Base-by-base conservation (phyloP, 2,113 vertebrate species). In the Leptobrachium leishanense region DNA sequence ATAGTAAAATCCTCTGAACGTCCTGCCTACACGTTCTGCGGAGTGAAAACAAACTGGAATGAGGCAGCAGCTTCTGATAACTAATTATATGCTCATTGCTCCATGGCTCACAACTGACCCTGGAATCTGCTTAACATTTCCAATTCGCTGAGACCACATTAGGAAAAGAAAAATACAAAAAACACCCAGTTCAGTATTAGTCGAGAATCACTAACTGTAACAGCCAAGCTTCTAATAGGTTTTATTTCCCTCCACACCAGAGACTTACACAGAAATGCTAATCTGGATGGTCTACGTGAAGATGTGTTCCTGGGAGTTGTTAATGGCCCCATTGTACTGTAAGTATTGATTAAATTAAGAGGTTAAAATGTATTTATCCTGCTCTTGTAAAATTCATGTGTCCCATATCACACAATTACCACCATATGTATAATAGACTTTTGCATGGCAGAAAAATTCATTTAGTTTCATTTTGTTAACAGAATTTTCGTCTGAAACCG, bases 181-280 rank as follows among this genome's bases (percentile, higher is more conserved):
- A 77, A 62, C 75, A 59, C 76, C 76, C 76, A 68, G 75, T 40
- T 40, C 59, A 46, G 44, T 46, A 11, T 11, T 59, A 15, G 2
- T 9, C 62, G 9, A 64, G 62, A 64, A 64, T 64, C 62, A 31
- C 62, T 20, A n/a, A 68, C 64, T 53, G 42, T 63, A 55, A 44
- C 46, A 2, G 2, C 5, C 67, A 57, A 6, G 2, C 43, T 15
- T 55, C 55, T 65, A 4, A 31, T 31, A 9, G 67, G 6, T n/a
- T 31, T 46, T 53, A n/a, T 43, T 62, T 68, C 62, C 13, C 81
- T 90, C 7, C 80, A 79, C 82, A 84, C 68, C 87, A 99, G 97
- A 54, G 96, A 98, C 84, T 92, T 99, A 66, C 95, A 98, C 88
- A 95, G 96, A 89, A 99, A 99, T 83, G 94, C 89, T 75, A 87